A percentile compares a stretch with the other conserved stretches of the same genome.
Conservation (phyloP, 2,797 vertebrate genomes). For the Mus minutoides region DNA sequence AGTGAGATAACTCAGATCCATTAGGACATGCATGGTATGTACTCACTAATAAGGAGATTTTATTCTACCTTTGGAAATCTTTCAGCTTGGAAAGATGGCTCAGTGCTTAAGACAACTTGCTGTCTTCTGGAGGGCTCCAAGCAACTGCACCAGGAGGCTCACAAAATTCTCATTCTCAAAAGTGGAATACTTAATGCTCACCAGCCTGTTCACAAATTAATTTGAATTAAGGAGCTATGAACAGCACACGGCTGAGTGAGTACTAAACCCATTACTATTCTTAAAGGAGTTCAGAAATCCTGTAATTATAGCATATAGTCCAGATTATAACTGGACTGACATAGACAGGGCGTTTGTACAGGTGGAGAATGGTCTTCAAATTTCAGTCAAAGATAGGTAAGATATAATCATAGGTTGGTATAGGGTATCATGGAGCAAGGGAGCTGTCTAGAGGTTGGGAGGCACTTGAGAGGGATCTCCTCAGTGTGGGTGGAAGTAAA, state of each 20-base stretch:
- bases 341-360: background rate
- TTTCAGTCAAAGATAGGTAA: background rate
- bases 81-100: background rate
- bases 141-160: background rate
- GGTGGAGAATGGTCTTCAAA: background rate
- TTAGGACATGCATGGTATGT: no score
- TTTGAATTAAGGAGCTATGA: background rate
- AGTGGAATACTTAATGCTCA: background rate
- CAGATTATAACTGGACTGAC: background rate
- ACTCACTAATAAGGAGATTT: no score
- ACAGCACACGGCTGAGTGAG: background rate
- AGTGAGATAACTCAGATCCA: no score
- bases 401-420: accelerated
- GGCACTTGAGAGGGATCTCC: background rate
- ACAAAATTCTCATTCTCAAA: background rate
- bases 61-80: background rate
- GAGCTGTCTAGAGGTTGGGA: background rate
- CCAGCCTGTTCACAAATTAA: background rate
- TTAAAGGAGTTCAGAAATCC: background rate
- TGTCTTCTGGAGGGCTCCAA: background rate
- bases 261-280: background rate
- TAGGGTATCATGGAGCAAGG: background rate
- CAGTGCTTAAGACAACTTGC: background rate
- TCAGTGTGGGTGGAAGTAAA: background rate
- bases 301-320: background rate